phyloP scores from a whole-genome alignment of 2,797 vertebrate genomes.

The Diplodus sargus region DNA sequence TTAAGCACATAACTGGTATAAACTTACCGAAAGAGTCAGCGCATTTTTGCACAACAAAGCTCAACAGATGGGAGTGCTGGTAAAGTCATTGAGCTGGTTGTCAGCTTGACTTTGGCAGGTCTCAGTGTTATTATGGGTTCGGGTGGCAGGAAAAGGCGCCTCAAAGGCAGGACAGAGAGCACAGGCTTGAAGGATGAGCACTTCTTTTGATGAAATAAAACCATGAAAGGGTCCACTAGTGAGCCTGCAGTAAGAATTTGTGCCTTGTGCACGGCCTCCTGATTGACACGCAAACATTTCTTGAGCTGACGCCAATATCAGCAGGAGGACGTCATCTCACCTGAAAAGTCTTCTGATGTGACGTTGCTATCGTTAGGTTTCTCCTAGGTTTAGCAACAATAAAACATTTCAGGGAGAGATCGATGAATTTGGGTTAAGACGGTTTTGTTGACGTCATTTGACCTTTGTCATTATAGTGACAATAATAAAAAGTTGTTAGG shows the following conservation, averaged over 20 bases:
- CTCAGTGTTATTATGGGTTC: slow-evolving; percentile 32
- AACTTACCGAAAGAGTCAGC: slow-evolving; percentile 35
- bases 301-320: background rate
- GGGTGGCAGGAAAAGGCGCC: slow-evolving; percentile 5
- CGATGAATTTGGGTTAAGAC: background rate
- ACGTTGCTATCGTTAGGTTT: background rate
- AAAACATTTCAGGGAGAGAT: background rate
- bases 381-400: background rate
- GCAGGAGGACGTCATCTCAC: background rate
- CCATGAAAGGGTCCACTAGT: too few species aligned
- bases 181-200: background rate
- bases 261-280: background rate
- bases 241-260: background rate
- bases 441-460: background rate
- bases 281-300: background rate
- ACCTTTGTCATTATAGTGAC: background rate
- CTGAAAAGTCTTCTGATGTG: background rate
- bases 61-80: slow-evolving; percentile 25
- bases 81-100: slow-evolving; percentile 11
- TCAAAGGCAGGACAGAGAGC: slow-evolving; percentile 3
- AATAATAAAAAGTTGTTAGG: background rate
- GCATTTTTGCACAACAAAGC: slow-evolving; percentile 29
- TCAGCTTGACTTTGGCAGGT: slow-evolving; percentile 32
- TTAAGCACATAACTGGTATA: slow-evolving; percentile 3
- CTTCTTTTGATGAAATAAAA: background rate